phyloP scores from a whole-genome alignment of 2,797 vertebrate species.

The Enteromius argenteus region DNA sequence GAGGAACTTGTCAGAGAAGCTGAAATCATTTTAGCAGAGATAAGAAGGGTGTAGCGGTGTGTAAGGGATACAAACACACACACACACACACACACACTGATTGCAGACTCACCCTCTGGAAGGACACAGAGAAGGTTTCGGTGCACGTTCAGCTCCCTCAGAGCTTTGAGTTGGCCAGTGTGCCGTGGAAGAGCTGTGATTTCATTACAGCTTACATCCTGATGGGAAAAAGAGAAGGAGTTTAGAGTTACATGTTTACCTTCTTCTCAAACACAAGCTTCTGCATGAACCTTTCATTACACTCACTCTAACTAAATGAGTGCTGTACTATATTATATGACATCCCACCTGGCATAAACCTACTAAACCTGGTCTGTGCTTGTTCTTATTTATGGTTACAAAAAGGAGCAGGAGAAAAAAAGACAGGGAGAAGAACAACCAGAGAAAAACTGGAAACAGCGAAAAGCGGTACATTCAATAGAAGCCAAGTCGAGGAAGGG shows the following conservation, averaged over 20 bases:
- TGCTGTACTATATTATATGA: neutral
- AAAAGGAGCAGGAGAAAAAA: neutral
- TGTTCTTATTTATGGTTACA: neutral
- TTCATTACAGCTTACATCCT: conserved; percentile 98
- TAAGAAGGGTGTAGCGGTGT: neutral
- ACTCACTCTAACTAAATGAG: conserved; percentile 20
- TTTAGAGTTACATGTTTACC: conserved; percentile 17
- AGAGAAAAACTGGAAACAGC: neutral
- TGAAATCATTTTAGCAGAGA: conserved; percentile 2
- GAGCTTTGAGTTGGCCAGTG: conserved; percentile 86
- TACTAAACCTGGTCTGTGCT: neutral
- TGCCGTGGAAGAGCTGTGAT: conserved; percentile 90
- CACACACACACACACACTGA: neutral
- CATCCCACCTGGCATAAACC: neutral
- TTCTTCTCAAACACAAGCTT: conserved; percentile 26
- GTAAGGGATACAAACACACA: neutral
- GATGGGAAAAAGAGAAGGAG: conserved; percentile 30
- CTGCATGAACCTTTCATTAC: conserved; percentile 25
- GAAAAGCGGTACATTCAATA: neutral
- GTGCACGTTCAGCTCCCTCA: conserved; percentile 90
- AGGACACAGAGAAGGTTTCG: conserved; percentile 92
- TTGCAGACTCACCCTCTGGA: conserved; percentile 86
- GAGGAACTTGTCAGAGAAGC: neutral
- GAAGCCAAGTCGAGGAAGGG: neutral
- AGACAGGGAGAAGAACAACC: neutral